Conservation (phyloP, 2,113 vertebrate genomes). For the Acanthisitta chloris region DNA sequence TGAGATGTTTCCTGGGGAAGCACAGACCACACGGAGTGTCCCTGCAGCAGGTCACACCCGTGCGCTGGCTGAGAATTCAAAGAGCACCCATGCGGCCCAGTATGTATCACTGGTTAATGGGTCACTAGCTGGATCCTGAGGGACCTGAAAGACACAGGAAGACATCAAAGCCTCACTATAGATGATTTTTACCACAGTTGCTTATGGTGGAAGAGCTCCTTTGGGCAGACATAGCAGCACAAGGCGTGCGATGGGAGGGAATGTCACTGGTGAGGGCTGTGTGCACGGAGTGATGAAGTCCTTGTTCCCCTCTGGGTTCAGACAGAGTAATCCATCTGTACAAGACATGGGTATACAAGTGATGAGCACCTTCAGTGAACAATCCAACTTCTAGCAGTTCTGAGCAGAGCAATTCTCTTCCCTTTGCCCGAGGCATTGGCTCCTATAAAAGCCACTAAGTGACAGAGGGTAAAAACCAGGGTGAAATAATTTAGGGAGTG, state of each 20-base stretch:
- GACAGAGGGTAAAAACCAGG: neutral
- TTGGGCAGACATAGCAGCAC: neutral
- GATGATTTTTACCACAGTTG: fast-evolving
- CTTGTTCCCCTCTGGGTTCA: neutral
- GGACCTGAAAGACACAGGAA: slow-evolving; percentile 22
- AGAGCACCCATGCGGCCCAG: slow-evolving; percentile 35
- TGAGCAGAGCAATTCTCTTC: neutral
- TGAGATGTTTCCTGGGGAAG: neutral
- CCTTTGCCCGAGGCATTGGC: neutral
- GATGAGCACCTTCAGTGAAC: neutral
- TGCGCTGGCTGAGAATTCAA: neutral
- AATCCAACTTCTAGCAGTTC: neutral
- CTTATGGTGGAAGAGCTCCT: neutral
- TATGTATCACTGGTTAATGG: fast-evolving
- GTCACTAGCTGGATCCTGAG: neutral
- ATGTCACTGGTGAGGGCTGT: neutral
- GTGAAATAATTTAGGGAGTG: neutral
- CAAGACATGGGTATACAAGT: neutral
- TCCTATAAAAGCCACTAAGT: neutral
- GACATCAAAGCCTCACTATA: neutral
- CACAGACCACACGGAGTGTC: fast-evolving
- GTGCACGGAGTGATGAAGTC: neutral
- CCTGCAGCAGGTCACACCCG: neutral
- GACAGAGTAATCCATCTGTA: neutral
- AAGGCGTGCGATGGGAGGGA: fast-evolving